phyloP scores from a whole-genome alignment of 1,140 invertebrate species.

The Agrypnia vestita region DNA sequence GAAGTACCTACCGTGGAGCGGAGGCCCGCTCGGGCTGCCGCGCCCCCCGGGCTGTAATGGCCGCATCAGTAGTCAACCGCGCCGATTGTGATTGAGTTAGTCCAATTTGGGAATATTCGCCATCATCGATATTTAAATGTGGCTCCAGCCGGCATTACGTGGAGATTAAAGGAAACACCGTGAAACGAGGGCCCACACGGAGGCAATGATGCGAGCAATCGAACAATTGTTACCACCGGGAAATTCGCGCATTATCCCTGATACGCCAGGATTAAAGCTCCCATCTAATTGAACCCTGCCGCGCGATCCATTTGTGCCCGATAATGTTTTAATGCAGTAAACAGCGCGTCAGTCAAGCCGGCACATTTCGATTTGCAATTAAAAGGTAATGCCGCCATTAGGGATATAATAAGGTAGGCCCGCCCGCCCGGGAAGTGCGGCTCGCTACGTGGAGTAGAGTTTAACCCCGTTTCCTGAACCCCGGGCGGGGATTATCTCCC shows the following conservation, averaged over 20 bases:
- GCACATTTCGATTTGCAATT: slow-evolving; percentile 54
- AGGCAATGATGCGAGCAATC: slow-evolving; percentile 18
- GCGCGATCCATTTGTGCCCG: slow-evolving; percentile 46
- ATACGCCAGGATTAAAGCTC: slow-evolving; percentile 47
- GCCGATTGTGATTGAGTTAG: slow-evolving; percentile 27
- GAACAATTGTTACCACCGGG: slow-evolving; percentile 42
- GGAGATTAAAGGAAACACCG: slow-evolving; percentile 46
- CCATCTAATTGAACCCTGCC: slow-evolving; percentile 43
- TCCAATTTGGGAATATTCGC: slow-evolving; percentile 19
- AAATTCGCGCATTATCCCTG: slow-evolving; percentile 50
- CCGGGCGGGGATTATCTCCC: slow-evolving; percentile 30
- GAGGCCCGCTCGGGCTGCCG: not conserved
- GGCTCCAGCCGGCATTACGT: slow-evolving; percentile 25
- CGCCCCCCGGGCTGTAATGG: not conserved
- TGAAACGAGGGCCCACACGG: slow-evolving; percentile 3
- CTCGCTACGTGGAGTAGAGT: not conserved
- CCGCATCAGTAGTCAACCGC: slow-evolving; percentile 3
- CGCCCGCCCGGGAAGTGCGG: not conserved
- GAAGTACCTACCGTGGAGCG: too few species aligned
- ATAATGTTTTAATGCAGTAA: slow-evolving; percentile 45
- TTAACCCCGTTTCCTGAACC: slow-evolving; percentile 41
- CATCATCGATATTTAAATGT: slow-evolving; percentile 43
- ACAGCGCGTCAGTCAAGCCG: slow-evolving; percentile 47
- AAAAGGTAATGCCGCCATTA: slow-evolving; percentile 58
- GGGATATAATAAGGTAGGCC: slow-evolving; percentile 48